A percentile compares a stretch with the other conserved stretches of the same genome.
phyloP scores from a whole-genome alignment of 2,888 invertebrate genomes.

The Agrotis clavis region DNA sequence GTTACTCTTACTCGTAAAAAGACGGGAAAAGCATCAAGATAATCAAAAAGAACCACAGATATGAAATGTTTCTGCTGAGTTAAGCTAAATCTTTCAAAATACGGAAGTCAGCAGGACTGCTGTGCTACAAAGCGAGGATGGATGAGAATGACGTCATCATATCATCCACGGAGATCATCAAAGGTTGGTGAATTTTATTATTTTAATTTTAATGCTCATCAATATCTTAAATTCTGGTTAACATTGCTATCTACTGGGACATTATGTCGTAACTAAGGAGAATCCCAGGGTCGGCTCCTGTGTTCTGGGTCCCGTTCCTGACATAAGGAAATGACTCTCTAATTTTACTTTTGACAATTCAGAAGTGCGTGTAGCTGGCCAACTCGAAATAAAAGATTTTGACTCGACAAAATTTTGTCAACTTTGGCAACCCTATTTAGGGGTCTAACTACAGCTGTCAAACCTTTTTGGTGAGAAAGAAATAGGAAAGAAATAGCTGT shows the following conservation, averaged over 20 bases:
- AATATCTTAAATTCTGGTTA: no score
- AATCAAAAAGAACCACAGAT: constrained; percentile 23
- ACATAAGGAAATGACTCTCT: no score
- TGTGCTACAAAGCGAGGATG: constrained; percentile 88
- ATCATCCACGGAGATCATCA: constrained; percentile 93
- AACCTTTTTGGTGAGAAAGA: no score
- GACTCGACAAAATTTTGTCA: neutral
- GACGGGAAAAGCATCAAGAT: constrained; percentile 12
- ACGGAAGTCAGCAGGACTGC: constrained; percentile 81
- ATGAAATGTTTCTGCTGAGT: constrained; percentile 48
- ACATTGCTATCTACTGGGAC: no score
- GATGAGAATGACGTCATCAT: constrained; percentile 91
- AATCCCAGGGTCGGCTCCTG: neutral
- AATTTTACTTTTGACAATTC: no score
- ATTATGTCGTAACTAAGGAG: neutral
- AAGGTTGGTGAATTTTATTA: constrained; percentile 86
- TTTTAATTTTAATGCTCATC: neutral
- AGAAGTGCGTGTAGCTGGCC: no score
- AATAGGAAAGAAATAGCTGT: no score
- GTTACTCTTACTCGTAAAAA: constrained; percentile 11
- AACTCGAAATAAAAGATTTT: no score
- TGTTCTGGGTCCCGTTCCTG: no score
- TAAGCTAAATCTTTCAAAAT: constrained; percentile 77
- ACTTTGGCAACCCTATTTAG: neutral
- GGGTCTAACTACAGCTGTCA: no score